Evolutionary conservation across 2,797 vertebrate species (phyloP), one percentile per base, ranked within the genome.

Genomic region (Lepidocolaptes lacrymiger): DNA sequence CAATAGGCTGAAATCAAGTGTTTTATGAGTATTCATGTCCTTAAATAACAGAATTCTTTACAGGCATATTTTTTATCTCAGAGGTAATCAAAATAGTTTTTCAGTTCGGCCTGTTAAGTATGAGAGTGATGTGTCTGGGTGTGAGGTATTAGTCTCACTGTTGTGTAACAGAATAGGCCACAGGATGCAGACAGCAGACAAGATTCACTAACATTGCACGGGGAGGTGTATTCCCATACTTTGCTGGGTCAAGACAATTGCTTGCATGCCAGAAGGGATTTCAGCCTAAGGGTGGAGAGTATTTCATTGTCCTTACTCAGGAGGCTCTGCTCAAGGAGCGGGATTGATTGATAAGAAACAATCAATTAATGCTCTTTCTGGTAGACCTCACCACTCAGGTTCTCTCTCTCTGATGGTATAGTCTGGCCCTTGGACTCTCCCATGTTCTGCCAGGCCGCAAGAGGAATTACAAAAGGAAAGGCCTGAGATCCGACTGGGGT

Each of bases 241-340:
- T 82, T 82, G 63, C 74, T 23, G 8, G 56, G 85, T 92, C 85
- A 74, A 67, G 48, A 61, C n/a, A 54, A 73, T 55, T 85, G 88
- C 55, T 86, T 61, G 37, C 67, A 71, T 85, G 69, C 91, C 92
- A 73, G 77, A 81, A 81, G 30, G 17, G 61, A 93, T 95, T 91
- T 79, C 85, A 86, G 19, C 28, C n/a, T 52, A 52, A 82, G 83
- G 83, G 82, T 75, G 85, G 88, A 91, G 89, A 87, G 41, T 56
- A 88, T 93, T 88, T 82, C 63, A 64, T 27, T 64, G 37, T 32
- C 23, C 51, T 91, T 28, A 26, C 62, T 34, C 41, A 85, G 54
- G 28, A 51, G 39, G 21, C 11, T 73, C 28, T 74, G 26, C 30
- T 87, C 34, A 74, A 34, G 28, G 2, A 0, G 26, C 63, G 67